Base-by-base conservation (phyloP, 2,113 vertebrate genomes). In the Alces alces region DNA sequence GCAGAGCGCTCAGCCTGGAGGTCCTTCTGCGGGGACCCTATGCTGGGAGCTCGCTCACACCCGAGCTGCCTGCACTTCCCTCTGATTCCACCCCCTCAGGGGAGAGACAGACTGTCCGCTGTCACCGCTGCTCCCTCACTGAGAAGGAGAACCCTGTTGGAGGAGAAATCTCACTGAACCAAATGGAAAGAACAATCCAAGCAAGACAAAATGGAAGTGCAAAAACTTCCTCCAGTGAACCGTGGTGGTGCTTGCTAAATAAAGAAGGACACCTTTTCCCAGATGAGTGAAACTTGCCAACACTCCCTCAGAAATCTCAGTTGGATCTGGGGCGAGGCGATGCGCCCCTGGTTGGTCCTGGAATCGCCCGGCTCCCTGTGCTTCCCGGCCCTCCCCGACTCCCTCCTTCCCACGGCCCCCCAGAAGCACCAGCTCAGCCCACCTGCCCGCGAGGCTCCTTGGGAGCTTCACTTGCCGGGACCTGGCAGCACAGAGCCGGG, bases 271-370 rank as follows among this genome's bases (percentile, higher is more conserved):
- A 11, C 7, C 23, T 64, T 55, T 50, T 15, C 5, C 16, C 39
- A 28, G 78, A 30, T n/a, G 19, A 5, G 33, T 28, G 9, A 50
- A 57, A 30, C 25, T 4, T 27, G 10, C 10, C 28, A 16, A 3
- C 6, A 0, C 25, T 54, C 78, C 47, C 36, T 45, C 21, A 57
- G 25, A 45, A 64, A 45, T 6, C 3, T 52, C 8, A 28, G 3
- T 4, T 6, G 43, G 3, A 12, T 85, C 27, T 36, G 19, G 11
- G 12, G 33, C 11, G 8, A 14, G 13, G 13, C 0, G 0, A 11
- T 25, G 47, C 4, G 1, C 16, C 2, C 6, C 3, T 4, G 1
- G 5, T 30, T 15, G 33, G 64, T 33, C 15, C 66, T 30, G 36
- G 55, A 28, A 30, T 11, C 1, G 7, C 14, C 0, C 0, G 19